Conservation (phyloP, 2,888 invertebrate species). For the Drosophila macrospina region DNA sequence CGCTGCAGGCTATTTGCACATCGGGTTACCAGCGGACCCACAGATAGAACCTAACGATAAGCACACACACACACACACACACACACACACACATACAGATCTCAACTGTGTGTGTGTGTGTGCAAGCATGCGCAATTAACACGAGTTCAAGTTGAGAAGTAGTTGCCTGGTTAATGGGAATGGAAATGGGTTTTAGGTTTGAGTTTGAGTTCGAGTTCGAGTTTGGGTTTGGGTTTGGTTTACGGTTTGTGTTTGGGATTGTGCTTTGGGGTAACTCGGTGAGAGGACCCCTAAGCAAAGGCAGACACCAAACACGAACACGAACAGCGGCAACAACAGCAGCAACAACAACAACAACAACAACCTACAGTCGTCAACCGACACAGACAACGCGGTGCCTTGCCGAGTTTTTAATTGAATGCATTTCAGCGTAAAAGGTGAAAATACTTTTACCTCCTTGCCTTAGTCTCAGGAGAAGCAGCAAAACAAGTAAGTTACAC, state of each 20-base stretch:
- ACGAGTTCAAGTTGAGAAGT: constrained; percentile 48
- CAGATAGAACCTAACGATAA: constrained; percentile 53
- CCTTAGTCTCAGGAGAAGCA: constrained; percentile 28
- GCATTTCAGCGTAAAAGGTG: constrained; percentile 77
- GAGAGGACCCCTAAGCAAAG: constrained; percentile 34
- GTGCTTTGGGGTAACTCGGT: constrained; percentile 18
- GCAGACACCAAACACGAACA: constrained; percentile 21
- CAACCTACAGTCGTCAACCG: background rate
- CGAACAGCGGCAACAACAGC: constrained; percentile 1
- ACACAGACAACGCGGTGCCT: constrained; percentile 56
- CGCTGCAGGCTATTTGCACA: constrained; percentile 62
- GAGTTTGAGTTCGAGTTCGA: constrained; percentile 7
- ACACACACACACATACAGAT: constrained; percentile 21
- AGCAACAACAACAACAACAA: constrained; percentile 15
- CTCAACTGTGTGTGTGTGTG: constrained; percentile 24
- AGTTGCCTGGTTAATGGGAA: constrained; percentile 41
- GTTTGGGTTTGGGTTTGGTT: constrained; percentile 13
- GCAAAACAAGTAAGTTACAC: constrained; percentile 21
- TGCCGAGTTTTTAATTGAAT: constrained; percentile 75
- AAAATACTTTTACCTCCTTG: constrained; percentile 63
- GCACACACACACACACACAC: constrained; percentile 29
- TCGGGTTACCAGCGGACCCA: constrained; percentile 50
- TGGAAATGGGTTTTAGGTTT: constrained; percentile 23
- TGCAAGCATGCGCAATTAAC: constrained; percentile 72
- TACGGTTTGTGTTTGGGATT: constrained; percentile 5